Base-by-base conservation (phyloP, 2,888 invertebrate species). In the Agrenia bidenticulata region DNA sequence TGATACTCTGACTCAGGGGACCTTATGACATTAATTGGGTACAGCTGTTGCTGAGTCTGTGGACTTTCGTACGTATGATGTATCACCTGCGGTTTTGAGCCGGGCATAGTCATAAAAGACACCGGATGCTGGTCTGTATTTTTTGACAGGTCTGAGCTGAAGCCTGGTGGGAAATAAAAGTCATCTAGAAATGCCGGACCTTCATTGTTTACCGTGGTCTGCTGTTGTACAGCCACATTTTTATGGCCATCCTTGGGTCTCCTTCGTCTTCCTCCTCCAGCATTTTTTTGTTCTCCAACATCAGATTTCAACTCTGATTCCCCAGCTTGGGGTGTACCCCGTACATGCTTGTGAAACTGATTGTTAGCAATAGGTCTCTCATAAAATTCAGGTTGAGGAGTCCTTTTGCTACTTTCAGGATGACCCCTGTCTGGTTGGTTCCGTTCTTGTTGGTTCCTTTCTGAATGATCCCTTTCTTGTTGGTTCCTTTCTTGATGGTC, bases 61-160 rank as follows among this genome's bases (percentile, higher is more conserved):
- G 21, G 58, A 42, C 21, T 59, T 15, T 37, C 24, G 23, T 23
- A 59, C 4, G 45, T 57, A 55, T 74, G 74, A 67, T 74, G 74
- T 57, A 74, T 74, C 45, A 74, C 70, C 26, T 72, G 70, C 27
- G 74, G 69, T 57, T 72, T 69, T 17, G 64, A 59, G 49, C 73
- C 67, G 5, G 72, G 74, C 74, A 74, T 74, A n/a, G 71, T 71
- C 49, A 74, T 71, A 67, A 74, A 74, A 57, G 72, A 72, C 60
- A 74, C 70, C 39, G 74, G 74, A 23, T 70, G 61, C 15, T 68
- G 64, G 54, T 67, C 72, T 32, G 61, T n/a, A n/a, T 42, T 37
- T 54, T 68, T 70, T 13, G 74, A 66, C 13, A 67, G 69, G 50
- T 68, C 71, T 7, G 67, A 49, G 27, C 24, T 55, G 58, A 72